Base-by-base conservation (phyloP, 2,113 vertebrate genomes). In the Hemiprocne comata region DNA sequence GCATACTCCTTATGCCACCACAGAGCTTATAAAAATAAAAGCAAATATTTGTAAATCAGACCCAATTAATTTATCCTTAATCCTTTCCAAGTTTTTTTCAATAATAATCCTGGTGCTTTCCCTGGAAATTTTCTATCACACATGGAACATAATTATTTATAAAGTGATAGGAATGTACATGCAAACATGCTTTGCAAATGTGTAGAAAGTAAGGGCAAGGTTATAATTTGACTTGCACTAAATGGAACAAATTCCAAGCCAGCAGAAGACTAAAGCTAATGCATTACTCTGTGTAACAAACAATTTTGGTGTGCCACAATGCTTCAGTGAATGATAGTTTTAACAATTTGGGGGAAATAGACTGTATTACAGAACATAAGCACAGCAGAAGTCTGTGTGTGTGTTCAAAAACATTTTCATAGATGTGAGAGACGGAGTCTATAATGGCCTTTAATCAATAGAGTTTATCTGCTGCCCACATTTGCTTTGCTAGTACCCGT, bases 1-100 rank as follows among this genome's bases (percentile, higher is more conserved):
- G 29, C 79, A 87, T 93, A 83, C 67, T 87, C 81, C 38, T 34
- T 88, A 9, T n/a, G 54, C 85, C 61, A 90, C 71, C 64, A 61
- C 46, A 89, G 62, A 93, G 57, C 66, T 85, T 93, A 83, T 80
- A 91, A 95, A 95, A 95, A 90, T 85, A 80, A n/a, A 66, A 86
- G 65, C 36, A 96, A 95, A 92, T 95, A 78, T 86, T 97, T 94
- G 67, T 91, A 76, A 94, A 87, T 77, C 40, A 74, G 57, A 67
- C 7, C 14, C 0, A 90, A 88, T 88, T 94, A 93, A 86, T 90
- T 72, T 80, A 87, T 90, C 74, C 82, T 81, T 75, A 80, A 83
- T 89, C 4, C 5, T 81, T 81, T 84, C 73, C 76, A 94, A 84
- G 13, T 33, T 71, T 81, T 91, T 75, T 94, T 79, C 29, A 66